phyloP scores from a whole-genome alignment of 1,140 invertebrate genomes.

The Aricia agestis region DNA sequence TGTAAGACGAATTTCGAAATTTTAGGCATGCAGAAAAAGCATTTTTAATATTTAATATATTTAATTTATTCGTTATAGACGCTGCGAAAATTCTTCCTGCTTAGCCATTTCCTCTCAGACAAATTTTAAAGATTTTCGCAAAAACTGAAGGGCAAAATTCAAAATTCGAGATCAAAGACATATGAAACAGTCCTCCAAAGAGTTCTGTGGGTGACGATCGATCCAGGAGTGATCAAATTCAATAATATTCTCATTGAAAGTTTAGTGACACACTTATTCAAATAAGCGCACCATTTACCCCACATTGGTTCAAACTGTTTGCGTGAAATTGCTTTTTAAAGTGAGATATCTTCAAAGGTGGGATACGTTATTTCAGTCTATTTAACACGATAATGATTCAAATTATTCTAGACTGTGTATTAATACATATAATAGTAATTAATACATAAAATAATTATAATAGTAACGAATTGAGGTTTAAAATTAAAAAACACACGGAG shows the following conservation, averaged over 20 bases:
- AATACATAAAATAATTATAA: too few relatives aligned
- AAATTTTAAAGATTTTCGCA: too few relatives aligned
- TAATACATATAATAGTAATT: too few relatives aligned
- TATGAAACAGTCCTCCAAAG: neutral
- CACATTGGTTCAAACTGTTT: neutral
- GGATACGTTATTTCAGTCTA: neutral
- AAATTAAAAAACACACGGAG: too few relatives aligned
- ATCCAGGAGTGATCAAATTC: neutral
- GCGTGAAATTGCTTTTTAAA: neutral
- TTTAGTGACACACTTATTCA: slow-evolving; percentile 1
- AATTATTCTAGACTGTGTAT: neutral
- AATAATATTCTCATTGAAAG: neutral
- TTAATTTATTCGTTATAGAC: too few relatives aligned
- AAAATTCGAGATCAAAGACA: neutral
- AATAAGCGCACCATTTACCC: neutral
- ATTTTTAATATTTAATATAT: too few relatives aligned
- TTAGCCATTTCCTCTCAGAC: too few relatives aligned
- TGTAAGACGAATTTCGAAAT: too few relatives aligned
- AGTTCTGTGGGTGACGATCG: neutral
- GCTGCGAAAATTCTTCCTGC: too few relatives aligned
- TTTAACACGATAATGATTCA: neutral
- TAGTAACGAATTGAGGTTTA: too few relatives aligned
- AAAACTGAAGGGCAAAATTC: too few relatives aligned
- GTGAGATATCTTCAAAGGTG: neutral
- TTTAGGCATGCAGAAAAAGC: too few relatives aligned